A percentile compares a stretch with the other conserved stretches of the same genome.
These are phyloP conservation scores for Epirrita christyi DNA, from an alignment of 2,888 invertebrate species.

Conservation along the genomic window DNA sequence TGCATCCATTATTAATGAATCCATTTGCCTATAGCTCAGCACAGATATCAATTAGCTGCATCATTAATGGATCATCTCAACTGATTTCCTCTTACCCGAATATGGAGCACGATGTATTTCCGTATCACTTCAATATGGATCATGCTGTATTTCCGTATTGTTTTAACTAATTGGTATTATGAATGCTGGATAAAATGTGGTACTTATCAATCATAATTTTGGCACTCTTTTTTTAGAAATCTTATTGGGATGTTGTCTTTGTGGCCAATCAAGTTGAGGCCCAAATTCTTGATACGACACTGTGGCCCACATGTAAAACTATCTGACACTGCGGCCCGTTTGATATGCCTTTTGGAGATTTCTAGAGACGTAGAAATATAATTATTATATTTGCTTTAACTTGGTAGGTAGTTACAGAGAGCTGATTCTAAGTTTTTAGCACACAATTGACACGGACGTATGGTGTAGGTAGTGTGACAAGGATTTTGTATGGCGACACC, in stretches of 20 bases:
- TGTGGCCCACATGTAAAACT: no score
- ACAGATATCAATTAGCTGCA: constrained; percentile 11
- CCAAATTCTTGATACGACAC: no score
- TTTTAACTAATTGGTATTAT: constrained; percentile 19
- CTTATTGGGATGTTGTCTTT: constrained; percentile 1
- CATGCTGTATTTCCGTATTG: constrained; percentile 21
- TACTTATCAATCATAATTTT: constrained; percentile 1
- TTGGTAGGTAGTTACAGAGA: no score
- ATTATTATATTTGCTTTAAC: no score
- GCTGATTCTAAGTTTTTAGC: no score
- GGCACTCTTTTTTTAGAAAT: background rate
- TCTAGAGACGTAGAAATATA: no score
- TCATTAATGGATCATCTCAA: constrained; percentile 18
- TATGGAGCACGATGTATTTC: constrained; percentile 17
- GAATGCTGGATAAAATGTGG: background rate
- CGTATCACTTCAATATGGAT: constrained; percentile 18
- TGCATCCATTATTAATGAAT: constrained; percentile 5
- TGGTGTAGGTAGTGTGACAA: no score
- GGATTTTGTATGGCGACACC: no score
- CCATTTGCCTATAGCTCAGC: constrained; percentile 1
- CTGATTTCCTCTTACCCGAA: constrained; percentile 13
- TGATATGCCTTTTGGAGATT: no score
- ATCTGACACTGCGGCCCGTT: no score
- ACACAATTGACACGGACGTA: no score
- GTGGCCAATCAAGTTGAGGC: no score